Base-by-base conservation (phyloP, 1,140 invertebrate species). In the Procambarus virginalis region DNA sequence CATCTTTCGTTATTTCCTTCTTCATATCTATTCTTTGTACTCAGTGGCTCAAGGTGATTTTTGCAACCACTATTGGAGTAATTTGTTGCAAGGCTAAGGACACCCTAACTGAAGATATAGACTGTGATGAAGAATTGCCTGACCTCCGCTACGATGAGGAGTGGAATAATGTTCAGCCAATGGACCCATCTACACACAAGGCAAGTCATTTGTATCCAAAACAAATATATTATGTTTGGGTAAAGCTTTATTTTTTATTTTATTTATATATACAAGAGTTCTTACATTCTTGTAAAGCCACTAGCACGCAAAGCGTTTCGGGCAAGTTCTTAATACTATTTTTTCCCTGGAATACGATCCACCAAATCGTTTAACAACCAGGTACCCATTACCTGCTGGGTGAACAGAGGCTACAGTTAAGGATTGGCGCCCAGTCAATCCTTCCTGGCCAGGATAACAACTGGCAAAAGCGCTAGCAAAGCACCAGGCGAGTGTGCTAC, bases 1-100 rank as follows among this genome's bases (percentile, higher is more conserved):
- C 94, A 4, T 95, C 95, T 2, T 94, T 95, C 92, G 85, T 95
- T 82, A 93, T 95, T 5, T 95, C 95, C 6, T 95, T 95, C 93
- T 94, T 95, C 89, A 93, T 94, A 77, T 95, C 95, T 2, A 93
- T 95, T 46, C 94, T 95, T 78, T 87, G 95, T 20, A 95, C 94
- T 55, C 95, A 95, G 92, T 95, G 95, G n/a, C 93, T 95, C 49
- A 95, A 95, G 93, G 94, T 94, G 76, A 17, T 89, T 17, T 49
- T 91, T 34, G 17, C 81, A 9, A 81, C 87, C 3, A 75, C 70
- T n/a, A 17, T 88, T 48, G 64, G 80, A 49, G 49, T 60, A 68
- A 46, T 85, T 34, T 91, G 86, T 22, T 84, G 68, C 55, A 88
- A 79, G 70, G 77, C 76, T 78, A 93, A 94, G 0, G 93, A 93